Evolutionary conservation across 2,888 invertebrate genomes (phyloP).

Genomic region (Lasioglossum oenotherae): DNA sequence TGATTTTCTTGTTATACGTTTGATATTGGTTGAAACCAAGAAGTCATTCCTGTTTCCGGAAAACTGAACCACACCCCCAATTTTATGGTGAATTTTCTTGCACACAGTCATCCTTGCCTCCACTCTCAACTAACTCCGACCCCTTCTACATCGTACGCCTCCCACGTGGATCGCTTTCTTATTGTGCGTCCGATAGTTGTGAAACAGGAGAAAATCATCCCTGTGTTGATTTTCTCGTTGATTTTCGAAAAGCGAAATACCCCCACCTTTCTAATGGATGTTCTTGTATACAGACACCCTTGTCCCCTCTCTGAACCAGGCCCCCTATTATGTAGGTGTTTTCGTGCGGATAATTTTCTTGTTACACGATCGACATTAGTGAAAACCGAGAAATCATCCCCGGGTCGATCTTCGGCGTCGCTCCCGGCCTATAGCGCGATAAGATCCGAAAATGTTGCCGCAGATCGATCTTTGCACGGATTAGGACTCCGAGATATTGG

Average conservation of each 20-base stretch:
- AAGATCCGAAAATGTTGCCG: conserved; percentile 56
- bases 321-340: conserved; percentile 67
- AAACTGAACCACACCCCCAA: neutral
- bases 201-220: too few relatives aligned
- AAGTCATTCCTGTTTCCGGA: conserved; percentile 31
- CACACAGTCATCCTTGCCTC: neutral
- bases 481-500: conserved; percentile 80
- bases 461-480: conserved; percentile 69
- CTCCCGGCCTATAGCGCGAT: conserved; percentile 35
- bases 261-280: conserved; percentile 28
- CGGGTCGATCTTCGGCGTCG: conserved; percentile 17
- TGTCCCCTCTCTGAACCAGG: conserved; percentile 17
- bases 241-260: conserved; percentile 56
- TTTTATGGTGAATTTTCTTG: neutral
- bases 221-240: neutral
- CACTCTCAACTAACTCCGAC: neutral
- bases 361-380: conserved; percentile 82
- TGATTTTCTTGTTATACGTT: conserved; percentile 84
- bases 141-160: neutral
- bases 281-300: neutral
- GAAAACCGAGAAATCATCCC: conserved; percentile 59
- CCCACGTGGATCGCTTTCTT: neutral
- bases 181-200: neutral
- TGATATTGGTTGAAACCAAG: conserved; percentile 75
- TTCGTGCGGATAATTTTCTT: conserved; percentile 84